A percentile compares a stretch with the other conserved stretches of the same genome.
These are phyloP conservation scores for Cyanoderma ruficeps DNA, from an alignment of 2,113 vertebrate species.

Conservation along the genomic window DNA sequence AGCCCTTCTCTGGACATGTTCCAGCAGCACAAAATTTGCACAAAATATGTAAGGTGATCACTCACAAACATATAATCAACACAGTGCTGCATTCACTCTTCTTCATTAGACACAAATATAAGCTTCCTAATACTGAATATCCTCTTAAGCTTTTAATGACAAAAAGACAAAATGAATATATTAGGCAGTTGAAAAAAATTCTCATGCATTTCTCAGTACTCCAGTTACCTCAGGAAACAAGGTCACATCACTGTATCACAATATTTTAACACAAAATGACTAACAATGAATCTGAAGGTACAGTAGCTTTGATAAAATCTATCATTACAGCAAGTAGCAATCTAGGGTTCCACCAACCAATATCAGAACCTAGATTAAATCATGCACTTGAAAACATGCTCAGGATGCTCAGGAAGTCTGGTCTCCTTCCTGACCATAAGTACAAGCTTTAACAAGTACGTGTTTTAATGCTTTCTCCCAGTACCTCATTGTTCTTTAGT, in stretches of 20 bases:
- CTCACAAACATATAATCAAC: not conserved
- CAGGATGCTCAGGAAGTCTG: not conserved
- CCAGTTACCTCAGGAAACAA: not conserved
- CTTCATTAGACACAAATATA: not conserved
- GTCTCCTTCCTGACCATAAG: not conserved
- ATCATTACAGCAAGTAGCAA: not conserved
- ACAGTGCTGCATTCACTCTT: not conserved
- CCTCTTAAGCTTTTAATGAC: not conserved
- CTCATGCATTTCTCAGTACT: not conserved
- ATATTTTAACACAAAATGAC: not conserved
- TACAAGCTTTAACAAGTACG: not conserved
- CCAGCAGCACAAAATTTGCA: not conserved
- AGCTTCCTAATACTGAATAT: not conserved
- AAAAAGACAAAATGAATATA: not conserved
- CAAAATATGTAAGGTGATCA: not conserved
- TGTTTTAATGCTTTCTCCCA: not conserved
- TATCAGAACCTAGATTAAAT: not conserved
- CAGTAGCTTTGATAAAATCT: not conserved
- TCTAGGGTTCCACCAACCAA: not conserved
- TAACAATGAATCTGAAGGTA: not conserved
- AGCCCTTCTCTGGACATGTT: not conserved
- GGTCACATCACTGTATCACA: not conserved
- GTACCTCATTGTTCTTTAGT: not conserved
- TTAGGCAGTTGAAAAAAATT: not conserved
- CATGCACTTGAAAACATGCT: not conserved